Conservation (phyloP, 2,888 invertebrate genomes). For the Epinotia demarniana region DNA sequence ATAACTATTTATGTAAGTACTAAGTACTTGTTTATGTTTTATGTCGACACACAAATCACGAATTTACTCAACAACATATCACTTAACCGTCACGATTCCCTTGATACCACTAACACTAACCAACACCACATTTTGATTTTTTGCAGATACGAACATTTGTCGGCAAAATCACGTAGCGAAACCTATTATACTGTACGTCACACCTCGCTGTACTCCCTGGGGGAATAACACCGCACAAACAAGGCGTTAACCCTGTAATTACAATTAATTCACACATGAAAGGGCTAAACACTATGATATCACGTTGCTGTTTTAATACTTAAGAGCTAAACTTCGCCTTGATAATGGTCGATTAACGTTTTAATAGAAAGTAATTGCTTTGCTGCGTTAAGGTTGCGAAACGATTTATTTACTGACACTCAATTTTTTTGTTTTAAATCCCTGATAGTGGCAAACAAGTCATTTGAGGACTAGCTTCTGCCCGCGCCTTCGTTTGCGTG, state of each 20-base stretch:
- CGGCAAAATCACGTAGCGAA: conserved; percentile 36
- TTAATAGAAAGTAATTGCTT: conserved; percentile 28
- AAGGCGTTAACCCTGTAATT: conserved; percentile 41
- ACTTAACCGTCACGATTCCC: too few relatives aligned
- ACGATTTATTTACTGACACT: not conserved
- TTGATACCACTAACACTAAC: too few relatives aligned
- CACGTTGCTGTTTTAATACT: conserved; percentile 35
- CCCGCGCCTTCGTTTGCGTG: too few relatives aligned
- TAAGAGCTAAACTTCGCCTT: conserved; percentile 14
- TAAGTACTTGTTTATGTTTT: too few relatives aligned
- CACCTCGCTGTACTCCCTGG: conserved; percentile 24
- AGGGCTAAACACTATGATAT: conserved; percentile 39
- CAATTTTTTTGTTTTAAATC: too few relatives aligned
- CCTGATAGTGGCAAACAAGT: too few relatives aligned
- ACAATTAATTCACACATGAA: conserved; percentile 42
- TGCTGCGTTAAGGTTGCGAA: not conserved
- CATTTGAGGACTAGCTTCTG: too few relatives aligned
- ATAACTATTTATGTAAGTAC: too few relatives aligned
- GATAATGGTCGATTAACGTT: conserved; percentile 30
- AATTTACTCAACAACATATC: too few relatives aligned
- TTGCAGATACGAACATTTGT: conserved; percentile 14
- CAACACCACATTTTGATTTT: not conserved
- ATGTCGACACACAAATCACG: too few relatives aligned
- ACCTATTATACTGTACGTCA: conserved; percentile 37
- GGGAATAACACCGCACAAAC: conserved; percentile 40